phyloP scores from a whole-genome alignment of 2,113 vertebrate genomes.

The Pongo pygmaeus region DNA sequence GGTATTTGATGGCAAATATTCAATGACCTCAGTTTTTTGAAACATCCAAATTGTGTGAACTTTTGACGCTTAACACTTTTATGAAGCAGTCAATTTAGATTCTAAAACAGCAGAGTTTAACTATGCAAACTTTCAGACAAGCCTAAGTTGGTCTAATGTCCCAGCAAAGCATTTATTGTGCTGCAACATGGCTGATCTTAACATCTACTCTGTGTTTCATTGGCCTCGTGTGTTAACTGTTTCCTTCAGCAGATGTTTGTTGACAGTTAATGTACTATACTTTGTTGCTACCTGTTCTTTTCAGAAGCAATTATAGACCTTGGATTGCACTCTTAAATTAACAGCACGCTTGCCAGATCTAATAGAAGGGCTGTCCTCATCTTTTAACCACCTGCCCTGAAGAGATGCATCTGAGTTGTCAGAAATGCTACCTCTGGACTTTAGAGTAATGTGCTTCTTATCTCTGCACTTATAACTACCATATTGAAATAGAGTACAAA shows the following conservation, averaged over 20 bases:
- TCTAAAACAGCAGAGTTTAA: not conserved
- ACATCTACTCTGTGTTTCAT: not conserved
- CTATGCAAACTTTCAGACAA: not conserved
- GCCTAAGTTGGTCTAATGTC: not conserved
- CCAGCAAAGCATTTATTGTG: not conserved
- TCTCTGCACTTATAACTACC: not conserved
- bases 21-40: not conserved
- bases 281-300: not conserved
- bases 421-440: not conserved
- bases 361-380: not conserved
- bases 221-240: not conserved
- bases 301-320: not conserved
- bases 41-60: not conserved
- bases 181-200: not conserved
- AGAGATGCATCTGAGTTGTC: not conserved
- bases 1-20: conserved; percentile 14
- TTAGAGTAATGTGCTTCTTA: not conserved
- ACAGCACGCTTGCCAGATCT: not conserved
- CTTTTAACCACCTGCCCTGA: not conserved
- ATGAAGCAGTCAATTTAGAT: not conserved
- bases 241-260: not conserved
- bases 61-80: not conserved
- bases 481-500: not conserved
- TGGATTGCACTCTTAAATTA: not conserved
- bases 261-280: not conserved